phyloP scores from a whole-genome alignment of 92 coral and sea anemone genomes.

The Zoanthus sansibaricus region DNA sequence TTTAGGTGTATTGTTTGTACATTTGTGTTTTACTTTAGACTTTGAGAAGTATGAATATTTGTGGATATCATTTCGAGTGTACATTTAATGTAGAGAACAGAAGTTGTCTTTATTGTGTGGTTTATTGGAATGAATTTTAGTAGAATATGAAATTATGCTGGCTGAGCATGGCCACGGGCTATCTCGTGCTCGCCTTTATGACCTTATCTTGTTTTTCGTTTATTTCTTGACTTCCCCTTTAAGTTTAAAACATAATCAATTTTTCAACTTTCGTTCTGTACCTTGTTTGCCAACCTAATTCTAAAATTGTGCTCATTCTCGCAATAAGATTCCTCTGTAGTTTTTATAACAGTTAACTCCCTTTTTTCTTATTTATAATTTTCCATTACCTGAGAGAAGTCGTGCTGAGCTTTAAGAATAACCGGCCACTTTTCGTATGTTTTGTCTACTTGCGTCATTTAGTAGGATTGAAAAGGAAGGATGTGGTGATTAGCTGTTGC shows the following conservation, averaged over 20 bases:
- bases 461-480: constrained; percentile 3
- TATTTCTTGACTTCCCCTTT: constrained; percentile 1
- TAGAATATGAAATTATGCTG: neutral
- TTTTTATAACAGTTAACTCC: neutral
- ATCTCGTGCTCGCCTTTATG: neutral
- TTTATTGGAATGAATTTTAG: neutral
- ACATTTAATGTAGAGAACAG: neutral
- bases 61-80: neutral
- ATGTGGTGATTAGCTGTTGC: neutral
- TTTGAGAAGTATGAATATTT: neutral
- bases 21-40: constrained; percentile 1
- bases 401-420: neutral
- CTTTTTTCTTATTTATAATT: neutral
- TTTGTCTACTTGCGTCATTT: constrained; percentile 28
- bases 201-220: neutral
- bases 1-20: constrained; percentile 18
- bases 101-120: neutral
- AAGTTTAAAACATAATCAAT: neutral
- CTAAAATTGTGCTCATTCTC: neutral
- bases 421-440: neutral
- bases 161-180: neutral
- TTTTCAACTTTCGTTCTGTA: neutral
- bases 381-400: neutral
- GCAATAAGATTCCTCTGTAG: neutral
- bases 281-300: neutral